Evolutionary conservation across 2,797 vertebrate genomes (phyloP), one percentile per base, ranked within the genome.

Genomic region (Anolis apletophallus): DNA sequence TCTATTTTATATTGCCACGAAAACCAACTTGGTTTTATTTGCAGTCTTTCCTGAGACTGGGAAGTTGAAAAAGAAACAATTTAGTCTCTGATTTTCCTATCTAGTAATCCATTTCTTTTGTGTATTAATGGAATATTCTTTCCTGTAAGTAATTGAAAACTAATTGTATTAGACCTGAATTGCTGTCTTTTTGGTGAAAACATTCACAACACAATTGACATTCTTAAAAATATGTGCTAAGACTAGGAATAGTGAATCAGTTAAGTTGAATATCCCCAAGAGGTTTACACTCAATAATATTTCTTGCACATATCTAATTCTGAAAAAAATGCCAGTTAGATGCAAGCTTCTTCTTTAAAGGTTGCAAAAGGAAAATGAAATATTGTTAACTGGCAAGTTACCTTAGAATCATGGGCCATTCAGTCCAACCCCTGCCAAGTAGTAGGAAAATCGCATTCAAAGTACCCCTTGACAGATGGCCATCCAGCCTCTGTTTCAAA

Each of bases 1-100:
- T 90, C 87, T 85, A 79, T 82, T 73, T 77, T 34, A 83, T 90
- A 86, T 86, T 74, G 75, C 91, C 34, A 23, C 85, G 71, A 57
- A 92, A 79, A 90, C 82, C 40, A 83, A 36, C 26, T 46, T 85
- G 57, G 74, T 82, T 88, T 93, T 93, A 91, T 90, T 90, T 90
- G 32, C 71, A 83, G 84, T 14, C 54, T 83, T 77, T 40, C n/a
- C 40, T 72, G 52, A 23, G n/a, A 23, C 75, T 69, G 57, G n/a
- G 29, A 80, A 88, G 91, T 88, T 91, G 84, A 79, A 89, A 91
- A 73, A 73, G 86, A 81, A 82, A 91, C 57, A 90, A 81, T 78
- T 89, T 91, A 90, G 81, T 91, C 88, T 92, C 90, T 80, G 9
- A 0, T 82, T 72, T 72, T 86, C 82, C 89, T 91, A 78, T 0